Evolutionary conservation across 92 coral and sea anemone species (phyloP).

Genomic region (Heliopora coerulea): DNA sequence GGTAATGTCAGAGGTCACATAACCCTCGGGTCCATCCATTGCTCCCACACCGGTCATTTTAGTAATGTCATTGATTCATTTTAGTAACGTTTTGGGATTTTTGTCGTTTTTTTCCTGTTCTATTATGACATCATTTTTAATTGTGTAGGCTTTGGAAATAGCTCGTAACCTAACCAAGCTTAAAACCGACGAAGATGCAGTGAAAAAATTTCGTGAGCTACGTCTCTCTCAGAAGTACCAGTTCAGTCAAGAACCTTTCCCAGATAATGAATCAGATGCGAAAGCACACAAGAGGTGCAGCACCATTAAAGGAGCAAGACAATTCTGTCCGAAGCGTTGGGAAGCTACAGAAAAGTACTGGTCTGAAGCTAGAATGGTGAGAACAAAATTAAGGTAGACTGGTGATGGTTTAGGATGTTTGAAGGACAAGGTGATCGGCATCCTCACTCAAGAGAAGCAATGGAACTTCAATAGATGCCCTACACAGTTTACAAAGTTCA

Average conservation of each 20-base stretch:
- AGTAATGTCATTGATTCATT: too few relatives aligned
- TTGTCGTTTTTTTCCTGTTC: background rate
- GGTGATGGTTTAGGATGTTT: too few relatives aligned
- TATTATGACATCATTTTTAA: background rate
- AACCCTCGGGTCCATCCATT: too few relatives aligned
- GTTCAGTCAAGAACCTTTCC: constrained; percentile 60
- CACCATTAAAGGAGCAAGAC: constrained; percentile 51
- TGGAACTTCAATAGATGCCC: too few relatives aligned
- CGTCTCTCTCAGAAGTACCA: constrained; percentile 62
- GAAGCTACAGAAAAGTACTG: constrained; percentile 79
- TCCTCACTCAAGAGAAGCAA: too few relatives aligned
- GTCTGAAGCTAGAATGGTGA: constrained; percentile 63
- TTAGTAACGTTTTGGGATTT: too few relatives aligned
- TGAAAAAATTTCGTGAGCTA: constrained; percentile 49
- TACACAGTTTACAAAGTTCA: too few relatives aligned
- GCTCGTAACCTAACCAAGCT: constrained; percentile 64
- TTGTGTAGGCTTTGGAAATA: constrained; percentile 62
- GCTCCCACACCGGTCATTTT: too few relatives aligned
- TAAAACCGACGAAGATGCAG: constrained; percentile 52
- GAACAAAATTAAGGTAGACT: too few relatives aligned
- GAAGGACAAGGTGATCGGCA: too few relatives aligned
- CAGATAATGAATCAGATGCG: constrained; percentile 57
- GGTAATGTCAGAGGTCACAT: too few relatives aligned
- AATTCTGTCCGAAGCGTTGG: constrained; percentile 82
- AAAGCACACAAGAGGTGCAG: constrained; percentile 62